These are phyloP conservation scores for Formica exsecta DNA, from an alignment of 1,140 invertebrate species.

Conservation along the genomic window DNA sequence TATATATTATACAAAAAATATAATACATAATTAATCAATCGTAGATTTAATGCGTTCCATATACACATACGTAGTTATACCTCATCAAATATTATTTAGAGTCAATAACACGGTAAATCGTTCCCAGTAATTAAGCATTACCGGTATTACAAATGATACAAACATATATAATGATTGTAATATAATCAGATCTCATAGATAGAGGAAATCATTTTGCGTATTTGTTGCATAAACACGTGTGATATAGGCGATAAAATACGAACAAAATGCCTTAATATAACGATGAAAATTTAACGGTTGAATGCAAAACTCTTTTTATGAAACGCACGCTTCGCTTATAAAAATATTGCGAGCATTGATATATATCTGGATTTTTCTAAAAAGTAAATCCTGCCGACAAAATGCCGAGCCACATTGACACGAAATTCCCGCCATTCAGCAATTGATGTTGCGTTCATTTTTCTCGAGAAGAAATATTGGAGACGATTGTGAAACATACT, in stretches of 20 bases:
- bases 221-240: slow-evolving; percentile 16
- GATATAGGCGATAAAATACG: not conserved
- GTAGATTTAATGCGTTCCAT: slow-evolving; percentile 25
- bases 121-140: slow-evolving; percentile 59
- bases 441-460: slow-evolving; percentile 20
- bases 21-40: slow-evolving; percentile 24
- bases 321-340: not conserved
- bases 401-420: not conserved
- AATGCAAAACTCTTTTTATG: slow-evolving; percentile 16
- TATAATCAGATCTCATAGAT: slow-evolving; percentile 39
- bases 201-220: slow-evolving; percentile 41
- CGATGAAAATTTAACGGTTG: not conserved
- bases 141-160: slow-evolving; percentile 27
- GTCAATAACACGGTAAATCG: slow-evolving; percentile 46
- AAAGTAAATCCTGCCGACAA: not conserved
- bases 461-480: not conserved
- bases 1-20: slow-evolving; percentile 10
- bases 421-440: not conserved
- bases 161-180: slow-evolving; percentile 39
- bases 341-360: not conserved
- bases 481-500: slow-evolving; percentile 13
- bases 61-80: not conserved
- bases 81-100: slow-evolving; percentile 51
- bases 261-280: slow-evolving; percentile 11
- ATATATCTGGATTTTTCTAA: not conserved